Percentiles rank a stretch among this genome's conserved stretches.
These are phyloP conservation scores for Chaetorhynchus papuensis DNA, from an alignment of 2,113 vertebrate genomes.

Conservation along the genomic window DNA sequence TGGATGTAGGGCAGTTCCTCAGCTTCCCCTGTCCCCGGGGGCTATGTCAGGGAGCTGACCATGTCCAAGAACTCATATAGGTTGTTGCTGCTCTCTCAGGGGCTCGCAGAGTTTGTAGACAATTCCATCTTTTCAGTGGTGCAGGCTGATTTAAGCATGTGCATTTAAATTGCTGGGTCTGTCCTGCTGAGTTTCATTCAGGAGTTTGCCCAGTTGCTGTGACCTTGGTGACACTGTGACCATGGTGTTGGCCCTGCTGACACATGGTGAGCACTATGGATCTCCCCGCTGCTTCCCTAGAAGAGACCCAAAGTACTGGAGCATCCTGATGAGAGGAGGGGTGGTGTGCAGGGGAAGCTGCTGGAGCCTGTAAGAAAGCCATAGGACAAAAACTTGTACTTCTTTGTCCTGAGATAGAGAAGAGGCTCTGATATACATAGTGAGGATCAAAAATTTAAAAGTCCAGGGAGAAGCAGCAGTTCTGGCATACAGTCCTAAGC, in stretches of 20 bases:
- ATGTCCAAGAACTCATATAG: background rate
- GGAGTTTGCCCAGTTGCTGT: background rate
- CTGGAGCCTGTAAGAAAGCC: fast-evolving
- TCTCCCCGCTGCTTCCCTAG: background rate
- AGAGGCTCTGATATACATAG: background rate
- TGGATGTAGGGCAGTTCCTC: background rate
- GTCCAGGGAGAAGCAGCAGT: background rate
- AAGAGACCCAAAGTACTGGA: background rate
- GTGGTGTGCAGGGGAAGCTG: background rate
- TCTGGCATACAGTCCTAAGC: background rate
- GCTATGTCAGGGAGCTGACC: fast-evolving
- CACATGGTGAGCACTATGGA: fast-evolving
- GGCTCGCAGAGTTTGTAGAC: background rate
- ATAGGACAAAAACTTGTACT: background rate
- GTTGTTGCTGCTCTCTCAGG: background rate
- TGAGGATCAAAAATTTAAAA: background rate
- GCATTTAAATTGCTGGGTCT: background rate
- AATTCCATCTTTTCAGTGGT: background rate
- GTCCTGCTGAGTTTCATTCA: background rate
- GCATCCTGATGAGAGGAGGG: background rate
- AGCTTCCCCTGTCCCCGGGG: fast-evolving
- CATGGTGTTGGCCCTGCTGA: background rate
- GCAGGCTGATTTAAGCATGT: background rate
- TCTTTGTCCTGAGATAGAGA: background rate
- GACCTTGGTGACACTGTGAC: background rate